These are phyloP conservation scores for Coranthus polyacanthus DNA, from an alignment of 2,797 vertebrate genomes.

Conservation along the genomic window DNA sequence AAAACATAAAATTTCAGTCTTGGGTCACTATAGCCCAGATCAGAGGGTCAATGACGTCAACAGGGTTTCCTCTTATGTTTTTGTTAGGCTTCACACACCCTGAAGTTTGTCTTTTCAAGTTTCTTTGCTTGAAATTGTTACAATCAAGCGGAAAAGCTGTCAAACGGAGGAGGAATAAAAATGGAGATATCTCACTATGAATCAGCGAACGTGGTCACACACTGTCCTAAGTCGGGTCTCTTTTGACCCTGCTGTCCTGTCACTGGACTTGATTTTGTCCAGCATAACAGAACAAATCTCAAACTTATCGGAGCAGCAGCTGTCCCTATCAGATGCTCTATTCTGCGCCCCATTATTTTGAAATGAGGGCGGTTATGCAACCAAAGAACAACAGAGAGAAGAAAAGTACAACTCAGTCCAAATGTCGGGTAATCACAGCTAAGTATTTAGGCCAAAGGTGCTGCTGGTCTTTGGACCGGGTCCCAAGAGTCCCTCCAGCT, in stretches of 20 bases:
- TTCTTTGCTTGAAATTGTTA: not conserved
- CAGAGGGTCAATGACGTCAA: conserved; percentile 22
- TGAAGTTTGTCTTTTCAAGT: conserved; percentile 22
- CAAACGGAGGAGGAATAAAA: fast-evolving
- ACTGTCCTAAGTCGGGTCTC: not conserved
- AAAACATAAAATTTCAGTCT: not conserved
- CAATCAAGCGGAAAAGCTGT: not conserved
- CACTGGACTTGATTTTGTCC: conserved; percentile 9
- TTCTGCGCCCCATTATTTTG: conserved; percentile 43
- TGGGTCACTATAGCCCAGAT: conserved; percentile 2
- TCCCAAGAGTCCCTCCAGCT: conserved; percentile 34
- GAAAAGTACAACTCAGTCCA: conserved; percentile 44
- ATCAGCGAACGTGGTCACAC: not conserved
- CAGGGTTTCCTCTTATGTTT: conserved; percentile 19
- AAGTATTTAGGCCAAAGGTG: conserved; percentile 80
- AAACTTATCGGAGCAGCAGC: conserved; percentile 33
- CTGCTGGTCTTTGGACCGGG: conserved; percentile 28
- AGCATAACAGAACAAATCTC: conserved; percentile 1
- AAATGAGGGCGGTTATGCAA: conserved; percentile 62
- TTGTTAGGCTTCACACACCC: conserved; percentile 11
- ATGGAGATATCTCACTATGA: not conserved
- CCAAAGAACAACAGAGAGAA: conserved; percentile 53
- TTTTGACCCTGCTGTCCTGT: not conserved
- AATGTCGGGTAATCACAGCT: conserved; percentile 61
- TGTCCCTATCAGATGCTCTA: conserved; percentile 11